A percentile compares a stretch with the other conserved stretches of the same genome.
Evolutionary conservation across 2,113 vertebrate genomes (phyloP).

Genomic region (Amazona vittata): DNA sequence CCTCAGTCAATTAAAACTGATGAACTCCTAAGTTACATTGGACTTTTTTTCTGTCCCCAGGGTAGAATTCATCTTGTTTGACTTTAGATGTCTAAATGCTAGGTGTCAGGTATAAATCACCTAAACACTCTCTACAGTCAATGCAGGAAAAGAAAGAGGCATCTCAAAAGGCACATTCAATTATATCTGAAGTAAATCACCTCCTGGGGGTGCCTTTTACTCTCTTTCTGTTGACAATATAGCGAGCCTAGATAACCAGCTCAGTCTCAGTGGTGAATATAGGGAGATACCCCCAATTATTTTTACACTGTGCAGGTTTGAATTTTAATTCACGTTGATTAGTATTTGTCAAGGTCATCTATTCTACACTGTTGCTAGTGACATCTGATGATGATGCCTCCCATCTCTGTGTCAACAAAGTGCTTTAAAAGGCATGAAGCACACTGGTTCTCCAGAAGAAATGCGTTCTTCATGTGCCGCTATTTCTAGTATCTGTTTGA

Average conservation of each 20-base stretch:
- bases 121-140: not conserved
- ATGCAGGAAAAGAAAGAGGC: not conserved
- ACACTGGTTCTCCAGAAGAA: not conserved
- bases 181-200: slow-evolving; percentile 8
- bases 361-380: not conserved
- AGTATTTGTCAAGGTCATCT: not conserved
- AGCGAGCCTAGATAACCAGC: not conserved
- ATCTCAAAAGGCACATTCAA: not conserved
- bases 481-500: not conserved
- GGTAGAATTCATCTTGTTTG: slow-evolving; percentile 26
- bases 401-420: not conserved
- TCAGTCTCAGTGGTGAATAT: not conserved
- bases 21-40: not conserved
- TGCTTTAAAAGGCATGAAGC: not conserved
- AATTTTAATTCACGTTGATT: not conserved
- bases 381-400: not conserved
- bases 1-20: slow-evolving; percentile 30
- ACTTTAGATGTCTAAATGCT: slow-evolving; percentile 13
- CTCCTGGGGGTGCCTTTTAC: not conserved
- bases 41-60: not conserved
- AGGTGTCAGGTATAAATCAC: not conserved
- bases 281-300: not conserved
- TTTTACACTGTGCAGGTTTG: not conserved
- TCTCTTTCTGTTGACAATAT: not conserved
- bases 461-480: not conserved